Evolutionary conservation across 2,113 vertebrate genomes (phyloP).

Genomic region (Pan paniscus): DNA sequence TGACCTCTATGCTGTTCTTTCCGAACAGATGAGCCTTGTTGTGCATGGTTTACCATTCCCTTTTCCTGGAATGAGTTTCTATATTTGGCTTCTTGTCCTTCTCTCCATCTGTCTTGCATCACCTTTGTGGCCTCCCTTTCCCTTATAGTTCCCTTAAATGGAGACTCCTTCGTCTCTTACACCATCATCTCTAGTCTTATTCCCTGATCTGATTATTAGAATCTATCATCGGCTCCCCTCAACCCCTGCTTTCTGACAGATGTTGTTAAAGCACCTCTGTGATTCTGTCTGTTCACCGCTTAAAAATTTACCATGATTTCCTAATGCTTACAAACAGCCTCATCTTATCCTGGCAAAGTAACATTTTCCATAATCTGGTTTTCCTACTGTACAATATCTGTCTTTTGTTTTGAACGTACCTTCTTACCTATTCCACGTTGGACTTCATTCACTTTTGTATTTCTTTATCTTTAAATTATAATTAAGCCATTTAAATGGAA

Average conservation of each 20-base stretch:
- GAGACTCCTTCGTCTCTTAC: not conserved
- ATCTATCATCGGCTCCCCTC: fast-evolving
- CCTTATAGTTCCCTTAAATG: not conserved
- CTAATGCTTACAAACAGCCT: not conserved
- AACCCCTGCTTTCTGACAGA: not conserved
- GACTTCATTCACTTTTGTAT: not conserved
- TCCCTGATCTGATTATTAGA: not conserved
- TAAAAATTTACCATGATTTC: not conserved
- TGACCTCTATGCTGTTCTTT: not conserved
- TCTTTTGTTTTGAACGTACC: not conserved
- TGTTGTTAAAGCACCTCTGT: not conserved
- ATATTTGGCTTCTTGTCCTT: not conserved
- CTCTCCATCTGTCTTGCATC: not conserved
- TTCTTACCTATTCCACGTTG: not conserved
- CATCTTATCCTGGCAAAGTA: not conserved
- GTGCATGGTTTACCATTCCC: not conserved
- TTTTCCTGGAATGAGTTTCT: not conserved
- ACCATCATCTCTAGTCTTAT: not conserved
- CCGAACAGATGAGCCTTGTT: not conserved
- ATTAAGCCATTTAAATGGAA: not conserved
- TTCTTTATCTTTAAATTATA: not conserved
- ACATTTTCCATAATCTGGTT: not conserved
- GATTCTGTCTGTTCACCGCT: not conserved
- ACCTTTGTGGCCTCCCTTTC: not conserved
- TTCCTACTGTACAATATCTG: not conserved